phyloP scores from a whole-genome alignment of 1,140 invertebrate species.

The Samia ricini region DNA sequence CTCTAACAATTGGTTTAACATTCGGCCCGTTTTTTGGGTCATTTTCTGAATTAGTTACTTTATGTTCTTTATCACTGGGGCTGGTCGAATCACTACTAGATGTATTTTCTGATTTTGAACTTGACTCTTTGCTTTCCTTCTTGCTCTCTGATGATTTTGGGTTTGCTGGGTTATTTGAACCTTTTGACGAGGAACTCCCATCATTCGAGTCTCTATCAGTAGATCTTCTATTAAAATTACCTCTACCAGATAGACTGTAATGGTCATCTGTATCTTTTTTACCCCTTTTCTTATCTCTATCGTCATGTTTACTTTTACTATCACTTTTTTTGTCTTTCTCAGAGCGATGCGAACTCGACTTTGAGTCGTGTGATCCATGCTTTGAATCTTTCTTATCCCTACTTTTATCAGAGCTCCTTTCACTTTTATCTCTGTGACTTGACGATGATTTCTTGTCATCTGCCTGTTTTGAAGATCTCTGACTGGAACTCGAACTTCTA shows the following conservation, averaged over 20 bases:
- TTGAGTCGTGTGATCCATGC: conserved; percentile 58
- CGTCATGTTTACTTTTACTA: conserved; percentile 53
- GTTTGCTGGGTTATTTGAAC: conserved; percentile 54
- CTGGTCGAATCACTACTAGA: conserved; percentile 66
- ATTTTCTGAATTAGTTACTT: conserved; percentile 3
- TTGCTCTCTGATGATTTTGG: conserved; percentile 57
- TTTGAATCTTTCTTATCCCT: conserved; percentile 71
- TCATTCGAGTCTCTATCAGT: conserved; percentile 80
- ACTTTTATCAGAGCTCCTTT: conserved; percentile 56
- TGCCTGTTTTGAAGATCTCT: conserved; percentile 62
- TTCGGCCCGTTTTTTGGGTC: background rate
- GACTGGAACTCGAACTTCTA: conserved; percentile 63
- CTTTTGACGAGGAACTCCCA: conserved; percentile 72
- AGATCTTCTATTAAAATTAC: conserved; percentile 69
- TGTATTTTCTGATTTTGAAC: conserved; percentile 66
- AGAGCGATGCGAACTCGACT: conserved; percentile 53
- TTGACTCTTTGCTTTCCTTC: conserved; percentile 56
- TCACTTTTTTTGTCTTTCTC: conserved; percentile 73
- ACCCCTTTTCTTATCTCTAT: conserved; percentile 71
- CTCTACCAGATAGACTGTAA: conserved; percentile 76
- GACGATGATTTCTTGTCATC: conserved; percentile 59
- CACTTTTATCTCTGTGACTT: conserved; percentile 51
- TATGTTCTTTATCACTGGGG: conserved; percentile 61
- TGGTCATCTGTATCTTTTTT: conserved; percentile 78
- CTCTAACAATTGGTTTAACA: conserved; percentile 29